Conservation (phyloP, 2,113 vertebrate species). For the Gymnorhina tibicen region DNA sequence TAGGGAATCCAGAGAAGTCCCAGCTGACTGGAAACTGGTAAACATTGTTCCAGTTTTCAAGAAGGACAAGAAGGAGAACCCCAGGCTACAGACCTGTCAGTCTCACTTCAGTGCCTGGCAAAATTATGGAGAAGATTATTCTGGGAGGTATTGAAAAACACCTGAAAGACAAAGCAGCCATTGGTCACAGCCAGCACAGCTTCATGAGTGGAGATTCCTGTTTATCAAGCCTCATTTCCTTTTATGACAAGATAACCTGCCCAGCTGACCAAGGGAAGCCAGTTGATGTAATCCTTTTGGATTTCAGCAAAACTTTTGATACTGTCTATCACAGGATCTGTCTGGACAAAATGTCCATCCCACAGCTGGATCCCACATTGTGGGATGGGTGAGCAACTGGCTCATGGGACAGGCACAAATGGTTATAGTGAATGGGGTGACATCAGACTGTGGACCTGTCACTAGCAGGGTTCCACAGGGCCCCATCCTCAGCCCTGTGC, state of each 20-base stretch:
- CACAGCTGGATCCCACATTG: background rate
- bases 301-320: background rate
- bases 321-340: too few species aligned
- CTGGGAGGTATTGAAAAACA: background rate
- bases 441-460: background rate
- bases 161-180: background rate
- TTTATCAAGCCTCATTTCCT: background rate
- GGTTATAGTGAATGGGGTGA: background rate
- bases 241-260: background rate
- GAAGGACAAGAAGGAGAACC: background rate
- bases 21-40: background rate
- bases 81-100: background rate
- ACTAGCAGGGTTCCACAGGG: background rate
- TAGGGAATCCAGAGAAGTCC: background rate
- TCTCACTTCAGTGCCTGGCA: background rate
- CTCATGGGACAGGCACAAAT: background rate
- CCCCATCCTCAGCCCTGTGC: background rate
- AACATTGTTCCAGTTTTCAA: background rate
- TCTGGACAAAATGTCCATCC: too few species aligned
- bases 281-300: background rate
- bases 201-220: background rate
- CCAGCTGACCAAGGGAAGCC: background rate
- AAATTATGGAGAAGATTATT: background rate
- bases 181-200: rapidly evolving
- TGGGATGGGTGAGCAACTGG: background rate